These are phyloP conservation scores for Vulpes lagopus DNA, from an alignment of 2,113 vertebrate species.

Conservation along the genomic window DNA sequence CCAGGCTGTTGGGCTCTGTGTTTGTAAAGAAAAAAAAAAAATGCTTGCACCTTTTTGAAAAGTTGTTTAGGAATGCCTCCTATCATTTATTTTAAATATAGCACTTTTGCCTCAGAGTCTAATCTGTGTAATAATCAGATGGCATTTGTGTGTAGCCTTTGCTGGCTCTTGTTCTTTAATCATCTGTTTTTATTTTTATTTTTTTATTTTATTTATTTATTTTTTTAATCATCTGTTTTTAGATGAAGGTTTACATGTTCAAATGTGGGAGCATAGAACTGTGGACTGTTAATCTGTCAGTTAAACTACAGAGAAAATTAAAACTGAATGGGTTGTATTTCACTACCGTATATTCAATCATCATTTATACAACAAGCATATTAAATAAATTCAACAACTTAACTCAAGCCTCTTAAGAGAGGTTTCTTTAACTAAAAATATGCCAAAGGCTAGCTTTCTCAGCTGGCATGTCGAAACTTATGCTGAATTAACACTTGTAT, in stretches of 20 bases:
- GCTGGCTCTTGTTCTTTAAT: conserved; percentile 18
- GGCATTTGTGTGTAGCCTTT: conserved; percentile 22
- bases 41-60: conserved; percentile 74
- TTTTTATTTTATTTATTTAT: too few species aligned
- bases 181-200: conserved; percentile 53
- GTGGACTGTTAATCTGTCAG: neutral
- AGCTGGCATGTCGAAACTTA: conserved; percentile 54
- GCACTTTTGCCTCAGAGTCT: neutral
- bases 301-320: conserved; percentile 56
- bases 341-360: neutral
- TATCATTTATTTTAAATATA: conserved; percentile 55
- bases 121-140: conserved; percentile 30
- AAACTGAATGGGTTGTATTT: conserved; percentile 65
- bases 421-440: conserved; percentile 50
- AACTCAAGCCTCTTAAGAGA: conserved; percentile 37
- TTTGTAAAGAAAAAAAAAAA: conserved; percentile 60
- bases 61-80: conserved; percentile 65
- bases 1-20: conserved; percentile 83
- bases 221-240: conserved; percentile 56
- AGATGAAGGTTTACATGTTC: conserved; percentile 58
- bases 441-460: conserved; percentile 58
- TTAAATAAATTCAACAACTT: conserved; percentile 64
- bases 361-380: conserved; percentile 62
- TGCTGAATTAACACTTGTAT: conserved; percentile 40
- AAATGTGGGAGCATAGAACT: neutral